Evolutionary conservation across 2,113 vertebrate species (phyloP), one percentile per base, ranked within the genome.

Genomic region (Myrmecophaga tridactyla): DNA sequence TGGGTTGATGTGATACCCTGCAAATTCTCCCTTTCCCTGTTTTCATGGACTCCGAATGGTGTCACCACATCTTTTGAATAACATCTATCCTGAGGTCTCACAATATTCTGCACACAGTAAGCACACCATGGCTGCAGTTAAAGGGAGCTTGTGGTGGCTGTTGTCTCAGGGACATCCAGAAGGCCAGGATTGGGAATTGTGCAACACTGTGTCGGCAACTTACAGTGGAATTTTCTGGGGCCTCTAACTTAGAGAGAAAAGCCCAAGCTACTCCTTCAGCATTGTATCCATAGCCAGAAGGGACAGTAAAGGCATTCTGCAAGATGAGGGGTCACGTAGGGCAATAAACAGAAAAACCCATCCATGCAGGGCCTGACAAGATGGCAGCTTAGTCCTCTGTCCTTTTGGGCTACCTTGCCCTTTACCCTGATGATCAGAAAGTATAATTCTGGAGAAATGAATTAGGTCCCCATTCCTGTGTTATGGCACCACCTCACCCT

Each of bases 371-470:
- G 18, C 34, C 53, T 27, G 60, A 29, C 21, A 41, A 85, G 83
- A 86, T 0, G 0, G 4, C 14, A 31, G 23, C 27, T 4, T 2
- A 20, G n/a, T 36, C 9, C 3, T 7, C n/a, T 20, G 27, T n/a
- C 25, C 34, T 89, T 94, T 34, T 73, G 46, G 6, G 48, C 2
- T 48, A 20, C 39, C 60, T 92, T 41, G 29, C 8, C 41, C 41
- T 93, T 76, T 46, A 41, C 41, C 11, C 4, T 39, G 4, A 21
- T 2, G 15, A 31, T 20, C 1, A 41, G 41, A 82, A n/a, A 89
- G 8, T n/a, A 18, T 34, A 20, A 36, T 14, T 86, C 70, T 80
- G 11, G n/a, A 63, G 58, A 73, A 58, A 29, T 9, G 20, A 48
- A 14, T 51, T 31, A 36, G 4, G 3, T 67, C 41, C 43, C 17